Conservation (phyloP, 2,888 invertebrate genomes). For the Chaitophorus viminalis region DNA sequence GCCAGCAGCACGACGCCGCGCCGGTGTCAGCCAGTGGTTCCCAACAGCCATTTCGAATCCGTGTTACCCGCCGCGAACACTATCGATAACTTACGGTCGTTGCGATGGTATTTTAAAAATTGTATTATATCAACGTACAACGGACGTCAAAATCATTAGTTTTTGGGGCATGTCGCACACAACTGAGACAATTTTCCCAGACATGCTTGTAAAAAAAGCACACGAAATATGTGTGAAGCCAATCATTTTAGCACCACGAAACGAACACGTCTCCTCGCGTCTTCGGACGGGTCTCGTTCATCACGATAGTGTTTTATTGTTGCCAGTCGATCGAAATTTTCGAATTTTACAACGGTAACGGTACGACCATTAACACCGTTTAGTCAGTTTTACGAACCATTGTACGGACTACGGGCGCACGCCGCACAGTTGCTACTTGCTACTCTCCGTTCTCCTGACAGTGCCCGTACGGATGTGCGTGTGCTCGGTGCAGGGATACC, state of each 20-base stretch:
- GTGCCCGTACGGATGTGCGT: neutral
- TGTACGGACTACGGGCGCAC: neutral
- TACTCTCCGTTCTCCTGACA: neutral
- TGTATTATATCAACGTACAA: no score
- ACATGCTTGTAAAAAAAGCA: no score
- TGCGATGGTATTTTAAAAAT: neutral
- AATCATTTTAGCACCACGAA: no score
- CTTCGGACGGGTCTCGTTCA: neutral
- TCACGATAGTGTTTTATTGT: neutral
- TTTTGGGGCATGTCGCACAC: no score
- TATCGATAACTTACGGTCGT: neutral
- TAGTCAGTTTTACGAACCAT: slow-evolving; percentile 10
- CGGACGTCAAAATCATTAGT: no score
- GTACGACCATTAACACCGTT: no score
- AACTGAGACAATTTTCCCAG: no score
- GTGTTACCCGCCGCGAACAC: no score
- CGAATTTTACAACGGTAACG: neutral
- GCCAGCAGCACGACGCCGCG: neutral
- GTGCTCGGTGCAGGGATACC: slow-evolving; percentile 21
- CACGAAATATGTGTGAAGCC: no score
- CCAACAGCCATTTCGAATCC: neutral
- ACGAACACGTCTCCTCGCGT: neutral
- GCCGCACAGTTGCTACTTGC: neutral
- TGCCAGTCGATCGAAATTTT: neutral
- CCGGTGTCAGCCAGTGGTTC: slow-evolving; percentile 11